Percentiles rank a stretch among this genome's conserved stretches.
phyloP scores from a whole-genome alignment of 2,888 invertebrate species.

The Poecilobothrus nobilitatus region DNA sequence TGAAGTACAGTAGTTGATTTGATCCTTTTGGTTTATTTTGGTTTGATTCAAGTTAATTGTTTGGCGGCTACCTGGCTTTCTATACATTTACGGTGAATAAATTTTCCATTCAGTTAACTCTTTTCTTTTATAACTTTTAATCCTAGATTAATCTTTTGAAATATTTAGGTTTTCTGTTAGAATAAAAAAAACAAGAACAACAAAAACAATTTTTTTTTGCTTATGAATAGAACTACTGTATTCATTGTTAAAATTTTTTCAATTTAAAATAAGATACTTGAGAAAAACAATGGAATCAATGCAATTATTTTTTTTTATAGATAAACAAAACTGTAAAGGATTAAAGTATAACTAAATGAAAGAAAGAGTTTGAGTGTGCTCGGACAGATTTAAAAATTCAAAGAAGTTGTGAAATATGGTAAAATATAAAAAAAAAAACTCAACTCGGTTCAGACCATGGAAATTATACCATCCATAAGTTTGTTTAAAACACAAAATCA shows the following conservation, averaged over 20 bases:
- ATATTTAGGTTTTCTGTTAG: background rate
- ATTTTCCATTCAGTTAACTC: conserved; percentile 4
- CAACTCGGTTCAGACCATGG: no score
- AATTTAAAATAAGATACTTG: background rate
- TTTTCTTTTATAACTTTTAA: background rate
- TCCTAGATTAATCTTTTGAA: background rate
- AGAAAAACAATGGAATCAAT: background rate
- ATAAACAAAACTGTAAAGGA: background rate
- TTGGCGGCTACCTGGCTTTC: background rate
- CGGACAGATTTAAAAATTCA: no score
- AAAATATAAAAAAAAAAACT: no score
- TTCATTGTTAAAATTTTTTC: background rate
- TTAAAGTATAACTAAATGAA: background rate
- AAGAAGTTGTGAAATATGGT: no score
- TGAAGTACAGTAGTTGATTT: no score
- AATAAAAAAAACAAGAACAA: background rate
- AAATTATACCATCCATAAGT: no score
- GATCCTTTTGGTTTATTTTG: no score
- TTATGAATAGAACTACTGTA: no score
- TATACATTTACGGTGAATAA: background rate
- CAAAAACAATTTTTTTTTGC: no score
- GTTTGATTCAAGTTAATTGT: no score
- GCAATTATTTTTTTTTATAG: background rate
- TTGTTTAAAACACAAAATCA: no score
- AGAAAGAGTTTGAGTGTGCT: no score